Evolutionary conservation across 2,888 invertebrate species (phyloP), one percentile per base, ranked within the genome.

Genomic region (Chaetoderma sp.): DNA sequence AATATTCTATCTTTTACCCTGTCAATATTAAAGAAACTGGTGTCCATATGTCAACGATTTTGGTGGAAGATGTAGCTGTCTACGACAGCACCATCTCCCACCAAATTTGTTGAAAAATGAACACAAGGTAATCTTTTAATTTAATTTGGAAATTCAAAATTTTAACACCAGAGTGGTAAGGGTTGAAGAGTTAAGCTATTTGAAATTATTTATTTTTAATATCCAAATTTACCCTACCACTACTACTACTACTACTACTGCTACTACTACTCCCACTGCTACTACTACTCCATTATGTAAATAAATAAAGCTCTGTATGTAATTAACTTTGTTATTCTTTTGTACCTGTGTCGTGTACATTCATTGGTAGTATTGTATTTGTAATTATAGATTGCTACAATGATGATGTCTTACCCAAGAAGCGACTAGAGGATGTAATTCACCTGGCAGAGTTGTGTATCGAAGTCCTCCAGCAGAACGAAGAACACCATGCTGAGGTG

Each of bases 401-500:
- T 55, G 81, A 80, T 45, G 87, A 87, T 58, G 82, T 86, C 32
- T 77, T 82, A 36, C 86, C 83, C 10, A 83, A 85, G 75, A 83
- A 83, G 73, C 77, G 80, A 32, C 89, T 99, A 57, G 98, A 99
- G 86, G 98, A 98, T 86, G 90, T 99, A 63, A 96, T 98, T 81
- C 96, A 95, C 86, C 90, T 99, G 75, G 96, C 98, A 16, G 98
- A 99, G 86, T 90, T 98, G 50, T 99, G 99, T 88, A 98, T 99
- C 60, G 99, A 99, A 87, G 91, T 99, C 44, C 89, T 99, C 71
- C 98, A 98, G 88, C 98, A 99, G 88, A 99, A 99, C 86, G 98
- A 99, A 89, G 99, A 99, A 88, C 98, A 99, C 87, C 99, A 99
- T 88, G 96, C 98, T 74, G 98, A 99, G 95, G 98, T 99, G 91